These are phyloP conservation scores for Prunella himalayana DNA, from an alignment of 2,113 vertebrate species.

Conservation along the genomic window DNA sequence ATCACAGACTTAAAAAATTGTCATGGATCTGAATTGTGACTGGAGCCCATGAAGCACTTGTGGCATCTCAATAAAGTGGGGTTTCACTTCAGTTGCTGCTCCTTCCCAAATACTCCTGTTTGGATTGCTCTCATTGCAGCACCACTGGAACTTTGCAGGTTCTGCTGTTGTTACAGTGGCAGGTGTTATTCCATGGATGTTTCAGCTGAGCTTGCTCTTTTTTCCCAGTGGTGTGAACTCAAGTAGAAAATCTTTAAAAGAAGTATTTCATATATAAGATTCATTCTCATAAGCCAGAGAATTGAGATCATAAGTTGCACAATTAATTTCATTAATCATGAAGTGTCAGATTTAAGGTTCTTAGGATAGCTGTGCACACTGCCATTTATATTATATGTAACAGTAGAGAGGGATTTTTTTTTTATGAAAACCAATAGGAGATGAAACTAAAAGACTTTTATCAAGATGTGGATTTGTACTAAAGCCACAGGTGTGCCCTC, in stretches of 20 bases:
- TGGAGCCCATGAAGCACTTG: background rate
- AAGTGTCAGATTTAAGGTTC: background rate
- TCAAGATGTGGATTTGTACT: background rate
- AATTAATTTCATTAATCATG: background rate
- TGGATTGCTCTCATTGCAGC: background rate
- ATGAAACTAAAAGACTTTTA: background rate
- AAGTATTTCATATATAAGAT: background rate
- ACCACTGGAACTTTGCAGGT: background rate
- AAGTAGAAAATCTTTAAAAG: background rate
- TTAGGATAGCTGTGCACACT: background rate
- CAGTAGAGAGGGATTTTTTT: background rate
- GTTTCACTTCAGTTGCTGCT: background rate
- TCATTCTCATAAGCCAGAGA: background rate
- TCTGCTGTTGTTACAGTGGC: background rate
- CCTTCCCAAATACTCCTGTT: background rate
- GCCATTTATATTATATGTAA: background rate
- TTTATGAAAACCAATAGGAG: background rate
- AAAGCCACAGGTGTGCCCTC: background rate
- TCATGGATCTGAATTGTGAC: background rate
- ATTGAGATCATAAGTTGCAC: background rate
- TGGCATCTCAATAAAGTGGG: background rate
- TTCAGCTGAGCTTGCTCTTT: background rate
- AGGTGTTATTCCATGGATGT: rapidly evolving
- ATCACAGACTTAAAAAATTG: background rate
- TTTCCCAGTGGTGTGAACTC: background rate